A percentile compares a stretch with the other conserved stretches of the same genome.
These are phyloP conservation scores for Garrulus glandarius DNA, from an alignment of 2,797 vertebrate genomes.

Conservation along the genomic window DNA sequence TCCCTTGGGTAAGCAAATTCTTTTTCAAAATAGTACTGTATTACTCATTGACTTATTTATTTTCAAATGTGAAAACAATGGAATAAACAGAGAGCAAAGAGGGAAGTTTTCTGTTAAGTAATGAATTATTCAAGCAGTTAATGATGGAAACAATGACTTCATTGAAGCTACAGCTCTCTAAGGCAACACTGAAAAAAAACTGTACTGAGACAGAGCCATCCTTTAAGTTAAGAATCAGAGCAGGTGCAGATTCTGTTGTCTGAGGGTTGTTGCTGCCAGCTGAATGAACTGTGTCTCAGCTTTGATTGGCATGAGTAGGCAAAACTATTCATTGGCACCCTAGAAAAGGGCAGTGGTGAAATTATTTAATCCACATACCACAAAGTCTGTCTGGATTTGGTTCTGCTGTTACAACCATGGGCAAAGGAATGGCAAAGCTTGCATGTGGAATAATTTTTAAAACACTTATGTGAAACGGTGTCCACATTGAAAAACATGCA, in stretches of 20 bases:
- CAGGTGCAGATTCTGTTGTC: slow-evolving; percentile 45
- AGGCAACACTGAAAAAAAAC: neutral
- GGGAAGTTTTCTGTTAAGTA: slow-evolving; percentile 34
- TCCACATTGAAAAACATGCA: neutral
- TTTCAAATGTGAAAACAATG: neutral
- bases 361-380: neutral
- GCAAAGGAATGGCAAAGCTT: neutral
- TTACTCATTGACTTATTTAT: slow-evolving; percentile 30
- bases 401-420: neutral
- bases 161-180: slow-evolving; percentile 31
- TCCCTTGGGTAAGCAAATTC: neutral
- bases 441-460: neutral
- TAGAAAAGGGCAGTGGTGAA: neutral
- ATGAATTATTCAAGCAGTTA: slow-evolving; percentile 63
- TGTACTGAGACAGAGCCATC: slow-evolving; percentile 4
- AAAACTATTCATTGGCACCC: neutral
- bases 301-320: slow-evolving; percentile 12
- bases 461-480: neutral
- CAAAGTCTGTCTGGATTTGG: neutral
- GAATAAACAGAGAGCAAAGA: slow-evolving; percentile 33
- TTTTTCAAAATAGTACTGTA: neutral
- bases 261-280: neutral
- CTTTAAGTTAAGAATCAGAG: slow-evolving; percentile 43
- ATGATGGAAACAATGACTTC: slow-evolving; percentile 41
- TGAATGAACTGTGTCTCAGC: neutral